Evolutionary conservation across 1,140 invertebrate genomes (phyloP), one percentile per base, ranked within the genome.

Genomic region (Leucophenga varia): DNA sequence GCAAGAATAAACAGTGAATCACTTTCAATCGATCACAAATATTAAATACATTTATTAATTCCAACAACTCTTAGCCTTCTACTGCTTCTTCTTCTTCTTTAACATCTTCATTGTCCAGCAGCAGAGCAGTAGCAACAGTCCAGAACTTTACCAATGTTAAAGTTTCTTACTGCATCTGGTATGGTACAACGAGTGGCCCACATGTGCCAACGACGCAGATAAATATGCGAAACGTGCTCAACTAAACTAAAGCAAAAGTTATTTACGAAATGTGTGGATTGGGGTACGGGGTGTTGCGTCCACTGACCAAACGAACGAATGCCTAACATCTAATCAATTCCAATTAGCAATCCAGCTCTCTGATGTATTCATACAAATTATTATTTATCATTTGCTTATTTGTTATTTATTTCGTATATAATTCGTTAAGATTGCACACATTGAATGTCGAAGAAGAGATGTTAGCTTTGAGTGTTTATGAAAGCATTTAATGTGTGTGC

Each of bases 351-450:
- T 40, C 58, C 67, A 44, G 60, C 68, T 59, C 67, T 71, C 67
- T 63, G 67, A 71, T 71, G 67, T 61, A 71, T 71, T 68, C 55
- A 47, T 42, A 43, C 35, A 61, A 71, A 71, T 71, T 71, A 71
- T 68, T 71, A 71, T 71, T 71, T 67, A 71, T 71, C 65, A 71
- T 71, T 65, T 60, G 57, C 45, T 42, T 67, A 67, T 63, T 63
- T 55, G 44, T 52, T 69, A 69, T 63, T 65, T 65, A 64, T 65
- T 61, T 56, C 37, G 20, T 16, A 36, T 39, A 49, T 38, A 53
- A 47, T 47, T 50, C 40, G 25, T n/a, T n/a, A n/a, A n/a, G n/a
- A n/a, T n/a, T n/a, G n/a, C n/a, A n/a, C n/a, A n/a, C n/a, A n/a
- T n/a, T n/a, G n/a, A n/a, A n/a, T n/a, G n/a, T n/a, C n/a, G n/a